A percentile compares a stretch with the other conserved stretches of the same genome.
phyloP scores from a whole-genome alignment of 2,888 invertebrate species.

The Podabrus alpinus region DNA sequence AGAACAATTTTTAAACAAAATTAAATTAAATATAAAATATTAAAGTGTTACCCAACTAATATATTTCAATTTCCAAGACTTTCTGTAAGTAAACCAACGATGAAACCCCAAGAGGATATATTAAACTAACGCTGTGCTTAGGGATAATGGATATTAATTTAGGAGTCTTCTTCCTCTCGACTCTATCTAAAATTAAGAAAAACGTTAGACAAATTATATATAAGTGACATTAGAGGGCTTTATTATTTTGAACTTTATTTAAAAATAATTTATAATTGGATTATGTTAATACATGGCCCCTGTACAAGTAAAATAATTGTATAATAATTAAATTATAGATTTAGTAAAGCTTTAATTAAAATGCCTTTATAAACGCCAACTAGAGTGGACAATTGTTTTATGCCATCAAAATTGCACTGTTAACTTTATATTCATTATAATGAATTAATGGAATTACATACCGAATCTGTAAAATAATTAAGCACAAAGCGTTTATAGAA shows the following conservation, averaged over 20 bases:
- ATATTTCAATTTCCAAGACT: slow-evolving; percentile 31
- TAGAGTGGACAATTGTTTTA: slow-evolving; percentile 16
- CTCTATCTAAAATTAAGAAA: slow-evolving; percentile 28
- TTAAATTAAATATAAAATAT: slow-evolving; percentile 15
- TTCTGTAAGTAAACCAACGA: slow-evolving; percentile 27
- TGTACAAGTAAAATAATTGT: not conserved
- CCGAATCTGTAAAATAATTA: slow-evolving; percentile 13
- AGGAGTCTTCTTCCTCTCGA: slow-evolving; percentile 21
- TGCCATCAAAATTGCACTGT: slow-evolving; percentile 11
- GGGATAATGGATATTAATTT: slow-evolving; percentile 32
- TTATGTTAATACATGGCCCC: not conserved
- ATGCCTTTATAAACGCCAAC: slow-evolving; percentile 7
- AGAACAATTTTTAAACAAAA: not conserved
- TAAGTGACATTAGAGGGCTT: slow-evolving; percentile 5
- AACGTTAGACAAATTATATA: slow-evolving; percentile 21
- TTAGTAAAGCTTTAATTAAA: slow-evolving; percentile 6
- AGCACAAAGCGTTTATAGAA: slow-evolving; percentile 15
- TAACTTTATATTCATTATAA: slow-evolving; percentile 18
- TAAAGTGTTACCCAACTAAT: slow-evolving; percentile 20
- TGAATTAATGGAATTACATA: slow-evolving; percentile 23
- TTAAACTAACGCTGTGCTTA: slow-evolving; percentile 31
- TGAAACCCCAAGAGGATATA: slow-evolving; percentile 29
- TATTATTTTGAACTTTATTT: not conserved
- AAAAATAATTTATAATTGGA: not conserved
- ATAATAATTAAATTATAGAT: not conserved